Evolutionary conservation across 2,113 vertebrate species (phyloP), one percentile per base, ranked within the genome.

Genomic region (Morone chrysops): DNA sequence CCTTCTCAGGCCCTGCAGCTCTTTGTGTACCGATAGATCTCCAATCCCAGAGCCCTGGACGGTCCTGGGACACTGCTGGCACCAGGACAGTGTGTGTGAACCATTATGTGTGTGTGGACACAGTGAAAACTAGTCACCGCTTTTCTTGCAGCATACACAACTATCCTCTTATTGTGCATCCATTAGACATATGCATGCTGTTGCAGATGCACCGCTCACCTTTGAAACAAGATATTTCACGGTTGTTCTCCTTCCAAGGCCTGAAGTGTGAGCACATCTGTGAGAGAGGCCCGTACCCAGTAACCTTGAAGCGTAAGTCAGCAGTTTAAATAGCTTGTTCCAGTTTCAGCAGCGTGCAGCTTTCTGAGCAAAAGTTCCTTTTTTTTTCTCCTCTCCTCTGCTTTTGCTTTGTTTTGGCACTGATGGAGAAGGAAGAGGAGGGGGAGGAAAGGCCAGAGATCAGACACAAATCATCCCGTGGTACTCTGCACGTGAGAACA

Each of bases 391-490:
- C 25, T 25, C 69, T 6, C 25, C 74, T 71, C 76, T 60, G 83
- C 57, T 69, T 88, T 73, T 51, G 67, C 85, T 89, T 92, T 92
- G 86, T 89, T 92, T 94, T 93, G 87, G 89, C 89, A 71, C 84
- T 2, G 73, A 80, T 66, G 79, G 73, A 63, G 82, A 74, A 12
- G 81, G 50, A 61, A 50, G 62, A 38, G 76, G 70, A n/a, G 67
- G 70, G n/a, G 75, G 80, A 74, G n/a, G 63, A 22, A 72, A 72
- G 88, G 83, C 69, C 83, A 81, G 82, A 89, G 92, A 91, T 92
- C 86, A 90, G 87, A 88, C 90, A 90, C 88, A 86, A 89, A 90
- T 87, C 84, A 85, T 93, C 90, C 83, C 80, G 80, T 93, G 91
- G 79, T 93, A 45, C 78, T 78, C 63, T 40, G 72, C 92, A 91